phyloP scores from a whole-genome alignment of 1,140 invertebrate species.

The Ruditapes philippinarum region DNA sequence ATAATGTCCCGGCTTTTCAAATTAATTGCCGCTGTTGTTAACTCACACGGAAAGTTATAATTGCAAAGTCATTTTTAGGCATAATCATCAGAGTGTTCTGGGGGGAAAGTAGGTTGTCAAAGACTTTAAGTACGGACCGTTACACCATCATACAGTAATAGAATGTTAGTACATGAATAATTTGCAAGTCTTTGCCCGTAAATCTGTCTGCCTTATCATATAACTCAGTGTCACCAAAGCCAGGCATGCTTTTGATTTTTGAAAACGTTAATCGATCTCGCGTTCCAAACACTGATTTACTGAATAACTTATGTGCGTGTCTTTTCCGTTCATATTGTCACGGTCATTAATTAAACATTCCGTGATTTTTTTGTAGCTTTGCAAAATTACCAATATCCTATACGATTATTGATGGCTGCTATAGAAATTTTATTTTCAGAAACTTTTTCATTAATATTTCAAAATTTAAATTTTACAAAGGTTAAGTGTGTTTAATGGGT shows the following conservation, averaged over 20 bases:
- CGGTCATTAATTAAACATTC: slow-evolving; percentile 6
- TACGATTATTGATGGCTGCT: not conserved
- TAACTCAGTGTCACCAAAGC: not conserved
- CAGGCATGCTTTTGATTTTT: slow-evolving; percentile 18
- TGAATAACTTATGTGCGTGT: slow-evolving; percentile 24
- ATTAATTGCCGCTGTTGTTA: not conserved
- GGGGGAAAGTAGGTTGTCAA: not conserved
- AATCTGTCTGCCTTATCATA: not conserved
- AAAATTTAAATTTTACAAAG: not conserved
- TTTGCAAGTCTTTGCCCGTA: not conserved
- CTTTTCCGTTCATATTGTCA: slow-evolving; percentile 13
- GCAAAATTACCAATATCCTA: not conserved
- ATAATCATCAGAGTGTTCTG: not conserved
- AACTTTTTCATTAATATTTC: slow-evolving; percentile 18
- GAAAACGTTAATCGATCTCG: slow-evolving; percentile 1
- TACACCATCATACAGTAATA: not conserved
- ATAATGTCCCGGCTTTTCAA: not conserved
- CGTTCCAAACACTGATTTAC: slow-evolving; percentile 13
- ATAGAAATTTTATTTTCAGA: not conserved
- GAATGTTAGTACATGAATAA: slow-evolving; percentile 11
- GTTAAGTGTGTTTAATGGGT: not conserved
- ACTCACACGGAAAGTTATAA: not conserved
- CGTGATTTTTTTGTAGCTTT: not conserved
- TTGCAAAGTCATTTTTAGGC: not conserved
- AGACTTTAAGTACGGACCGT: not conserved